Conservation (phyloP, 2,797 vertebrate species). For the Eremophila alpestris region DNA sequence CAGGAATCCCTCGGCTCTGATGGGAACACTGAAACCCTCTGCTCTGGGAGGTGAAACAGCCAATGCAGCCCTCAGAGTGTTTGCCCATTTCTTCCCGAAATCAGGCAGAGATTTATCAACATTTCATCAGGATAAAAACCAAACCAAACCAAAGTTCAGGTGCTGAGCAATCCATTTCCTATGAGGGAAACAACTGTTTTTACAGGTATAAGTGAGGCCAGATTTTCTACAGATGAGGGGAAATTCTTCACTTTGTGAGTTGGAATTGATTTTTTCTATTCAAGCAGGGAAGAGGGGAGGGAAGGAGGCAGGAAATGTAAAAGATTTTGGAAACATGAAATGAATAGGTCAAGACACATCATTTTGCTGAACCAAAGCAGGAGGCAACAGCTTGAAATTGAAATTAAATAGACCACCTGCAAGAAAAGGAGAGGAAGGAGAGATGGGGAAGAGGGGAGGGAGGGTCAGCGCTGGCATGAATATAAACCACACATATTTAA, state of each 20-base stretch:
- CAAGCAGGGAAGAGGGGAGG: neutral
- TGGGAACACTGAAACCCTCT: neutral
- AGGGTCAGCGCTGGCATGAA: slow-evolving; percentile 57
- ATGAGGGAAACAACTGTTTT: slow-evolving; percentile 42
- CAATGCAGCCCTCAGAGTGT: neutral
- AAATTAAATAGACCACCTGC: slow-evolving; percentile 75
- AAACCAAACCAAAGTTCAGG: slow-evolving; percentile 19
- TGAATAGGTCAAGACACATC: slow-evolving; percentile 59
- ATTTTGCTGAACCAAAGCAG: slow-evolving; percentile 64
- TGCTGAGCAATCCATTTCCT: slow-evolving; percentile 64
- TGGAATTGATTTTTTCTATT: neutral
- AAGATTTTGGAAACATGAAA: slow-evolving; percentile 70
- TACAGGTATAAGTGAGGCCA: slow-evolving; percentile 55
- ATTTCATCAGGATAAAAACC: slow-evolving; percentile 36
- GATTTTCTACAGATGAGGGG: slow-evolving; percentile 57
- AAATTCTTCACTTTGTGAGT: slow-evolving; percentile 15
- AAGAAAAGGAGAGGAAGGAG: slow-evolving; percentile 63
- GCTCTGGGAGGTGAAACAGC: neutral
- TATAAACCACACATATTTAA: slow-evolving; percentile 63
- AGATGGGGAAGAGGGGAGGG: slow-evolving; percentile 26
- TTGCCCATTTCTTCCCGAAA: slow-evolving; percentile 5
- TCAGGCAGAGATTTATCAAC: slow-evolving; percentile 55
- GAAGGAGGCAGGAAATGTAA: slow-evolving; percentile 65
- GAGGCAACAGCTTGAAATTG: slow-evolving; percentile 59
- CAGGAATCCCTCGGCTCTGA: neutral